phyloP scores from a whole-genome alignment of 1,140 invertebrate genomes.

The Trissolcus basalis region DNA sequence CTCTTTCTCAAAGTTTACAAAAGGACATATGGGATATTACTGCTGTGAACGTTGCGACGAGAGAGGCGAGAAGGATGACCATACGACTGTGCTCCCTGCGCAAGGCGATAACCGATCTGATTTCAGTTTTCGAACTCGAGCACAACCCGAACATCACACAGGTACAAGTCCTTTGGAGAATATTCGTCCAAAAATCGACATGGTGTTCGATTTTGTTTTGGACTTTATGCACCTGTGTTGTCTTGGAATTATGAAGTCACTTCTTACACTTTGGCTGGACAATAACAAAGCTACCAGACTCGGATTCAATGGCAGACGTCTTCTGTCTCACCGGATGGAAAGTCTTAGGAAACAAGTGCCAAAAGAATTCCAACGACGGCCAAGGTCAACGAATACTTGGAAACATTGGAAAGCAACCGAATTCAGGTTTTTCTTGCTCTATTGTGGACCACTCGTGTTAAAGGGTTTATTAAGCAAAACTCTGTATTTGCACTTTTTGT shows the following conservation, averaged over 20 bases:
- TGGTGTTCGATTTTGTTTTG: conserved; percentile 16
- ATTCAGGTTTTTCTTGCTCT: conserved; percentile 32
- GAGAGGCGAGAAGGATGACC: background rate
- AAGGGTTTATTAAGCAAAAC: conserved; percentile 3
- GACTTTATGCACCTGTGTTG: conserved; percentile 23
- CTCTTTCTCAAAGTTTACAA: conserved; percentile 14
- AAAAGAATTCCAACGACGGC: conserved; percentile 18
- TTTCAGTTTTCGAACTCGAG: conserved; percentile 1
- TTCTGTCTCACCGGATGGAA: conserved; percentile 14
- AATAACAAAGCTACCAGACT: conserved; percentile 6
- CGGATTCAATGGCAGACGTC: background rate
- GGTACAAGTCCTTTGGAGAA: background rate
- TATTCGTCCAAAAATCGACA: conserved; percentile 18
- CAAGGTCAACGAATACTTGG: conserved; percentile 4
- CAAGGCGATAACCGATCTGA: background rate
- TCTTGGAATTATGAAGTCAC: conserved; percentile 13
- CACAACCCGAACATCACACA: conserved; percentile 2
- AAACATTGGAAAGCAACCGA: conserved; percentile 29
- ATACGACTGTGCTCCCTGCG: conserved; percentile 1
- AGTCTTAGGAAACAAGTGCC: conserved; percentile 19
- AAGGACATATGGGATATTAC: conserved; percentile 12
- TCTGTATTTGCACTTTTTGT: conserved; percentile 25
- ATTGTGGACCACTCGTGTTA: conserved; percentile 26
- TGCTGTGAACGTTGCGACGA: conserved; percentile 14
- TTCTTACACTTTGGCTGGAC: background rate